Conservation (phyloP, 1,140 invertebrate species). For the Gonioctena quinquepunctata region DNA sequence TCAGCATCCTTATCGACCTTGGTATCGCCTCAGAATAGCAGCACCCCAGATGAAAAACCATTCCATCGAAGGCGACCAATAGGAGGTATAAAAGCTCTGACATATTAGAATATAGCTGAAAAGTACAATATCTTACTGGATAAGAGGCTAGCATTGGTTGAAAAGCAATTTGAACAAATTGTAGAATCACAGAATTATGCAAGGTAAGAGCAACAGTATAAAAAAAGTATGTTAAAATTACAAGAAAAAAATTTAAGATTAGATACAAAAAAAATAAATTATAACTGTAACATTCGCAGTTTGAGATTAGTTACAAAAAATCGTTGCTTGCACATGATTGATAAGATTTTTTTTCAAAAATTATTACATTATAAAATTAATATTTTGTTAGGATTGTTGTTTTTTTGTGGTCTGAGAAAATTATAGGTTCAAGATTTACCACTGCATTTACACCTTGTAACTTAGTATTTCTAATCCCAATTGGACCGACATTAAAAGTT, state of each 20-base stretch:
- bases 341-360: background rate
- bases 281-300: background rate
- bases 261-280: background rate
- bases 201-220: background rate
- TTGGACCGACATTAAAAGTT: too few relatives aligned
- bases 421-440: too few relatives aligned
- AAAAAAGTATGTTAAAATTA: constrained; percentile 3
- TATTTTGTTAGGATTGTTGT: too few relatives aligned
- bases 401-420: too few relatives aligned
- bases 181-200: constrained; percentile 7
- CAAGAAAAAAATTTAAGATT: constrained; percentile 4
- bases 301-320: constrained; percentile 6
- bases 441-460: too few relatives aligned
- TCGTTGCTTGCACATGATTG: background rate
- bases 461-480: too few relatives aligned
- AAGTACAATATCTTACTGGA: background rate
- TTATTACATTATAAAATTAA: too few relatives aligned
- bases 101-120: background rate
- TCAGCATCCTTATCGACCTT: background rate
- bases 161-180: constrained; percentile 7
- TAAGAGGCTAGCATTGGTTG: constrained; percentile 4
- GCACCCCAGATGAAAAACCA: background rate
- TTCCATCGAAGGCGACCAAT: background rate
- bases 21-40: background rate
- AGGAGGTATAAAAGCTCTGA: background rate